Percentiles rank a stretch among this genome's conserved stretches.
Conservation (phyloP, 2,888 invertebrate genomes). For the Tupiocoris notatus region DNA sequence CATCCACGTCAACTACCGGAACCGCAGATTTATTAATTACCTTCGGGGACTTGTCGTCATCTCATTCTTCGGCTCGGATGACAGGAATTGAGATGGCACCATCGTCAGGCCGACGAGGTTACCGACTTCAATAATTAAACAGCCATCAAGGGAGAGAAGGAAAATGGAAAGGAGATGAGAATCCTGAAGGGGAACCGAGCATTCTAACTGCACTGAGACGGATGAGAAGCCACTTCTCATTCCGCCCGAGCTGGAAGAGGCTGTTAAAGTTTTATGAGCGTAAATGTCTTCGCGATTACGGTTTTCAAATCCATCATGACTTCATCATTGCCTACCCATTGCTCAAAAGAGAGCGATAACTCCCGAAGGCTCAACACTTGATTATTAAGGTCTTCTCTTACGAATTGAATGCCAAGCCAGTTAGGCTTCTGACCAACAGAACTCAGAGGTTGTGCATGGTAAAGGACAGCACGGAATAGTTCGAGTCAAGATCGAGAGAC, state of each 20-base stretch:
- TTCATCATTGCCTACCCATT: not conserved
- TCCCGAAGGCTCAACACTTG: no score
- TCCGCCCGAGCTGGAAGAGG: not conserved
- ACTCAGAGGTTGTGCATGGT: no score
- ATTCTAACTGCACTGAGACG: no score
- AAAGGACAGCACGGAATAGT: no score
- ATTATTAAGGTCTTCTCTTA: no score
- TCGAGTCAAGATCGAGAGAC: no score
- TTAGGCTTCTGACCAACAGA: no score
- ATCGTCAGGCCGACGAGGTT: not conserved
- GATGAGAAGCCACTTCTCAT: not conserved
- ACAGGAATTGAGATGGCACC: not conserved
- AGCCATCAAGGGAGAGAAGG: not conserved
- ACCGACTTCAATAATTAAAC: not conserved
- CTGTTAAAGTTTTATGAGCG: slow-evolving; percentile 29
- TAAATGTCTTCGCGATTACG: slow-evolving; percentile 15
- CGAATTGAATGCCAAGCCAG: no score
- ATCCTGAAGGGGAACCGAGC: not conserved
- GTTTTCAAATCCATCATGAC: slow-evolving; percentile 5
- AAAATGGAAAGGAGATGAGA: not conserved
- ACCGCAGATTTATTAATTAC: slow-evolving; percentile 36
- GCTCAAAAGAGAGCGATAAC: no score
- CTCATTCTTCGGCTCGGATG: not conserved
- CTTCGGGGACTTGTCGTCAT: slow-evolving; percentile 4
- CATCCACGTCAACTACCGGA: not conserved